Evolutionary conservation across 2,113 vertebrate genomes (phyloP).

Genomic region (Phyllostomus hastatus): DNA sequence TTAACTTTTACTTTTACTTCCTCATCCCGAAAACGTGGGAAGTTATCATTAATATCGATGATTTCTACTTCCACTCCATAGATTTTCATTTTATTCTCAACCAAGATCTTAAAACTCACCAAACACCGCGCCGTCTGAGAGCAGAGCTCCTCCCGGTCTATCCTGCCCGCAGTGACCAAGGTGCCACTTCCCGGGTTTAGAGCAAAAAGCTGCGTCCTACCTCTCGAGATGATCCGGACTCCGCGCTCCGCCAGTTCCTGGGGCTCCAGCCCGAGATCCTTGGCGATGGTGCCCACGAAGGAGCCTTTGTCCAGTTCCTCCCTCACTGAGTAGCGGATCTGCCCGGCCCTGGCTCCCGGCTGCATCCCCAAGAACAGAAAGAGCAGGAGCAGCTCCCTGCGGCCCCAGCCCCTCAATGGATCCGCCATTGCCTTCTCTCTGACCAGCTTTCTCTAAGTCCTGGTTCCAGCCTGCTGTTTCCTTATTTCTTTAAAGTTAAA

Average conservation of each 20-base stretch:
- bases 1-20: conserved; percentile 84
- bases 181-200: conserved; percentile 73
- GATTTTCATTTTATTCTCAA: conserved; percentile 79
- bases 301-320: conserved; percentile 80
- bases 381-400: conserved; percentile 19
- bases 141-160: conserved; percentile 78
- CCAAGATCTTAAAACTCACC: conserved; percentile 79
- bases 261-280: conserved; percentile 76
- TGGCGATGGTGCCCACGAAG: conserved; percentile 78
- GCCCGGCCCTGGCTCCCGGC: not conserved
- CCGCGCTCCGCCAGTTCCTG: conserved; percentile 66
- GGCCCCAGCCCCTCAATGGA: not conserved
- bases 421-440: conserved; percentile 50
- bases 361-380: conserved; percentile 39
- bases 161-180: conserved; percentile 73
- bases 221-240: conserved; percentile 76
- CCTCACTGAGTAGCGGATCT: conserved; percentile 78
- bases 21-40: conserved; percentile 83
- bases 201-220: conserved; percentile 72
- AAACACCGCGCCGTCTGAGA: conserved; percentile 72
- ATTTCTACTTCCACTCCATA: conserved; percentile 83
- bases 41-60: conserved; percentile 89
- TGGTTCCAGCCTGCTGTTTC: not conserved
- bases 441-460: not conserved
- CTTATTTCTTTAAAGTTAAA: not conserved